Evolutionary conservation across 2,888 invertebrate genomes (phyloP).

Genomic region (Caradrina clavipalpis): DNA sequence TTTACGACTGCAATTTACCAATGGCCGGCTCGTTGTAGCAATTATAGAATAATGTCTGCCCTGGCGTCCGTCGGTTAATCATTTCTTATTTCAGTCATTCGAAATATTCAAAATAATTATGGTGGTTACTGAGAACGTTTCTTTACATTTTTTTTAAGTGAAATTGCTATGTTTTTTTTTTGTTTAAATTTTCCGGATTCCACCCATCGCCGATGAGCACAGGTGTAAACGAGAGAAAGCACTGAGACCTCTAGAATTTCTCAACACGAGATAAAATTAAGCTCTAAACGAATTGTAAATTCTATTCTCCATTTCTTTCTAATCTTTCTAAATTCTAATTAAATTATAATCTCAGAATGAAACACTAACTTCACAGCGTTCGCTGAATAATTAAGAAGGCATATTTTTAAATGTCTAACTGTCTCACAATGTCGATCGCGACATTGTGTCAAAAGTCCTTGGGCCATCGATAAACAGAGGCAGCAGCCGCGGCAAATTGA

Average conservation of each 20-base stretch:
- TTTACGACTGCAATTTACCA: constrained; percentile 79
- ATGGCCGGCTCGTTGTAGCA: constrained; percentile 70
- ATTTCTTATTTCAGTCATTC: constrained; percentile 66
- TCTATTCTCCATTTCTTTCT: no score
- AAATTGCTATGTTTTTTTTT: no score
- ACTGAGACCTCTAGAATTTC: neutral
- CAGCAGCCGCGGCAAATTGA: constrained; percentile 86
- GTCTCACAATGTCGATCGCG: constrained; percentile 25
- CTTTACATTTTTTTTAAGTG: constrained; percentile 9
- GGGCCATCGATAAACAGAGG: constrained; percentile 82
- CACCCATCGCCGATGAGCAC: neutral
- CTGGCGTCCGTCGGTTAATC: constrained; percentile 61
- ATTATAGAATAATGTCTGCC: constrained; percentile 69
- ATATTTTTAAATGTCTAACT: constrained; percentile 22
- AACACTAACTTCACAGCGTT: neutral
- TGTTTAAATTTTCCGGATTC: constrained; percentile 2
- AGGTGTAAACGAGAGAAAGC: neutral
- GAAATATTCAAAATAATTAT: constrained; percentile 31
- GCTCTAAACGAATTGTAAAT: neutral
- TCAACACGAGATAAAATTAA: neutral
- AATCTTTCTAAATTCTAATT: neutral
- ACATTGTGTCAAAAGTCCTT: constrained; percentile 62
- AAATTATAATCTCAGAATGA: neutral
- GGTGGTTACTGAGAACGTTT: constrained; percentile 19
- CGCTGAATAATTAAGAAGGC: no score